Evolutionary conservation across 2,888 invertebrate species (phyloP).

Genomic region (Campoplex capitator): DNA sequence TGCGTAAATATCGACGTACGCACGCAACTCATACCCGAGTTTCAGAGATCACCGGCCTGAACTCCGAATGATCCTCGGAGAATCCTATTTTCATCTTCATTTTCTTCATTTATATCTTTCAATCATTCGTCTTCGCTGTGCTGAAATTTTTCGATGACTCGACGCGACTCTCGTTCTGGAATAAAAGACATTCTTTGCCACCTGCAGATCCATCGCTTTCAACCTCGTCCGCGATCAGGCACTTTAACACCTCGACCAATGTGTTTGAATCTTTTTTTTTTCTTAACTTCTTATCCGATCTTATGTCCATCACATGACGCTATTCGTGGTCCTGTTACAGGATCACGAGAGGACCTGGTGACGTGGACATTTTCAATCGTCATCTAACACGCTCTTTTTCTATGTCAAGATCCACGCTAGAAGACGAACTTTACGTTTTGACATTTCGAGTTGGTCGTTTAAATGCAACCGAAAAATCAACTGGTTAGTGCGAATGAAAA

Average conservation of each 20-base stretch:
- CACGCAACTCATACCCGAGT: neutral
- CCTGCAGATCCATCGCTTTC: slow-evolving; percentile 44
- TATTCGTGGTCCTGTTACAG: slow-evolving; percentile 30
- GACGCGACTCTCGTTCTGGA: slow-evolving; percentile 7
- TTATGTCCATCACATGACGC: slow-evolving; percentile 63
- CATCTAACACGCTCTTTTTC: slow-evolving; percentile 34
- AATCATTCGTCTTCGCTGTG: neutral
- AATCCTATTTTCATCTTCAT: neutral
- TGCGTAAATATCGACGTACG: slow-evolving; percentile 15
- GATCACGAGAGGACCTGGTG: slow-evolving; percentile 53
- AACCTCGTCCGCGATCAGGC: neutral
- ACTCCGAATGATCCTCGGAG: neutral
- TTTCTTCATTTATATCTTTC: neutral
- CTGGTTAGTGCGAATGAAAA: neutral
- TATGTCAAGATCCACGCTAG: slow-evolving; percentile 10
- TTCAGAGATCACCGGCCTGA: neutral
- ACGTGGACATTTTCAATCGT: slow-evolving; percentile 70
- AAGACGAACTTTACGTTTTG: neutral
- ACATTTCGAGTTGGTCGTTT: neutral
- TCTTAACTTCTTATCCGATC: slow-evolving; percentile 71
- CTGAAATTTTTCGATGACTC: neutral
- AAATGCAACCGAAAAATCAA: neutral
- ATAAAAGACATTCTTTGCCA: slow-evolving; percentile 60
- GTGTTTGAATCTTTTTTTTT: neutral
- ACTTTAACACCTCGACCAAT: slow-evolving; percentile 61